Conservation (phyloP, 1,140 invertebrate species). For the Dryas iulia region DNA sequence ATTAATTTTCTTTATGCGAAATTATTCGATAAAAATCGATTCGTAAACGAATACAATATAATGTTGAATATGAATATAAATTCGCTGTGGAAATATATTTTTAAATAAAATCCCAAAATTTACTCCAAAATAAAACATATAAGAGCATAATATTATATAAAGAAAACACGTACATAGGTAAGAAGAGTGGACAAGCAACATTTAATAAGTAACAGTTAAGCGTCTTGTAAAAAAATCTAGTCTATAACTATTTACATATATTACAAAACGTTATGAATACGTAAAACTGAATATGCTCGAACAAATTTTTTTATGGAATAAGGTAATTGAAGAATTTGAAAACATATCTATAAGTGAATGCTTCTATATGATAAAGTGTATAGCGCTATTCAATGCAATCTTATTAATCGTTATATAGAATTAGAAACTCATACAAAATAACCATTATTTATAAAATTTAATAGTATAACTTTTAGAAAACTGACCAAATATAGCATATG, state of each 20-base stretch:
- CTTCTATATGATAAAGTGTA: too few relatives aligned
- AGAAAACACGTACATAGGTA: background rate
- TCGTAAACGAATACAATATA: slow-evolving; percentile 26
- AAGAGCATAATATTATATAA: background rate
- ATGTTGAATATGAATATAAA: slow-evolving; percentile 17
- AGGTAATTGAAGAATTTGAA: background rate
- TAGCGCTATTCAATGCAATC: too few relatives aligned
- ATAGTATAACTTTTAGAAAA: too few relatives aligned
- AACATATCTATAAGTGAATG: background rate
- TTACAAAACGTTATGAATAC: slow-evolving; percentile 29
- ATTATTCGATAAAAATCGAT: slow-evolving; percentile 22
- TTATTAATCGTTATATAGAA: too few relatives aligned
- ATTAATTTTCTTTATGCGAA: slow-evolving; percentile 32
- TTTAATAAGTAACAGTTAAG: slow-evolving; percentile 45
- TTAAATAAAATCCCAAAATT: background rate
- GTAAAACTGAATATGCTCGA: background rate
- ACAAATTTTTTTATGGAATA: background rate
- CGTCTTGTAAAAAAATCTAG: slow-evolving; percentile 63
- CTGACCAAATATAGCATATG: background rate
- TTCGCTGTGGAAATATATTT: background rate
- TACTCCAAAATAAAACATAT: too few relatives aligned
- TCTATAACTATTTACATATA: slow-evolving; percentile 68
- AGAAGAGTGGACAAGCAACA: slow-evolving; percentile 21
- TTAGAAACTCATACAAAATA: too few relatives aligned
- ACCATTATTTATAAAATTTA: too few relatives aligned